These are phyloP conservation scores for Rhabditoides inermis DNA, from an alignment of 2,888 invertebrate species.

Conservation along the genomic window DNA sequence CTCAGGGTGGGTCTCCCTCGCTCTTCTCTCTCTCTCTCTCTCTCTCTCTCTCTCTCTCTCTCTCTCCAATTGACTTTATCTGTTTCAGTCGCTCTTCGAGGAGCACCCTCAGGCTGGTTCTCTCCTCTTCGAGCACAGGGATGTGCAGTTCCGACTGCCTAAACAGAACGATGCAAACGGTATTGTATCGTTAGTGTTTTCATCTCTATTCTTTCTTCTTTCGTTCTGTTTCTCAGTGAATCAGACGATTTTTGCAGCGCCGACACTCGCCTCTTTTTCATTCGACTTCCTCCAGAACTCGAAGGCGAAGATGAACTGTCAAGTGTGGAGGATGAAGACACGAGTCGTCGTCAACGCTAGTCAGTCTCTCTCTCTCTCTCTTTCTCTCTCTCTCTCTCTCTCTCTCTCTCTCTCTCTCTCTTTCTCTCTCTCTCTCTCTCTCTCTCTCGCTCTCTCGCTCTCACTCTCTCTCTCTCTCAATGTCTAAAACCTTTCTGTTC, in stretches of 20 bases:
- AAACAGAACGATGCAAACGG: constrained; percentile 4
- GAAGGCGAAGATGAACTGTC: constrained; percentile 45
- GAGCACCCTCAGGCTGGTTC: constrained; percentile 50
- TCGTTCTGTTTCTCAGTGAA: not conserved
- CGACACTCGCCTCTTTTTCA: constrained; percentile 31
- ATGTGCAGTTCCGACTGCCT: constrained; percentile 40
- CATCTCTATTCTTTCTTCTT: not conserved
- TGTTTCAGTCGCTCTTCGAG: constrained; percentile 31
- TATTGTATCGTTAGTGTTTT: too few species aligned
- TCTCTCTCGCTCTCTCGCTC: too few species aligned
- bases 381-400: too few species aligned
- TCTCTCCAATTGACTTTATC: not conserved
- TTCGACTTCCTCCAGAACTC: constrained; percentile 44
- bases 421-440: too few species aligned
- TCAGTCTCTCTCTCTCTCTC: constrained; percentile 19
- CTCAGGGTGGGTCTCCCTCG: constrained; percentile 21
- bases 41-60: not conserved
- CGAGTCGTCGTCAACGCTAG: constrained; percentile 50
- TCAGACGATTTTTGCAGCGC: constrained; percentile 8
- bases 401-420: too few species aligned
- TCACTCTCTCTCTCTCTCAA: too few species aligned
- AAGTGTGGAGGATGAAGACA: constrained; percentile 51
- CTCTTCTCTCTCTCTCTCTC: not conserved
- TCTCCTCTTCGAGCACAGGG: constrained; percentile 47
- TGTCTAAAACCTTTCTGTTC: too few species aligned